Base-by-base conservation (phyloP, 2,888 invertebrate species). In the Cabera pusaria region DNA sequence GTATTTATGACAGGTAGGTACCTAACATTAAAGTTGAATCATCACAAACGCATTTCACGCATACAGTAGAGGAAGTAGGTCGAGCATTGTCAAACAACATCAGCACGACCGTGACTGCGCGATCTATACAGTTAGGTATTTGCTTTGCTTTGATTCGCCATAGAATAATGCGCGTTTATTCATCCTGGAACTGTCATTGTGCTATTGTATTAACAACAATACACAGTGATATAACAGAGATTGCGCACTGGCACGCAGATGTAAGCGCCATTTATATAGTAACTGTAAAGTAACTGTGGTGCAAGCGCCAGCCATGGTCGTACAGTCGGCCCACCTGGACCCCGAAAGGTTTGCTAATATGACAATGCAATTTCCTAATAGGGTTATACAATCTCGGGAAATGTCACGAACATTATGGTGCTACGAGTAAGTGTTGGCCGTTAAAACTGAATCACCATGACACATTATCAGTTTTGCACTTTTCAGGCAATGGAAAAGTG, bases 311-410 rank as follows among this genome's bases (percentile, higher is more conserved):
- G 19, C 31, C n/a, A n/a, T n/a, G n/a, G n/a, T n/a, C n/a, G n/a
- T n/a, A n/a, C n/a, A n/a, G n/a, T n/a, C n/a, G 33, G 35, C 37
- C 54, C 64, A 61, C 59, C 61, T 64, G 63, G 58, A 59, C 55
- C 56, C 55, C 59, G 31, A 63, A 52, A 33, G 46, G 35, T 53
- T 36, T 37, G 29, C 37, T 51, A 48, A 52, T 59, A 52, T 55
- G 46, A 53, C 29, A 40, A 33, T 20, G 19, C 38, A 24, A 40
- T 34, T 40, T 40, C 34, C 23, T 42, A 36, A 42, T 28, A 27
- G 10, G 18, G 31, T 24, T 26, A 27, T 24, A 27, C 20, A 27
- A 32, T 42, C 22, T 5, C 5, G 6, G 21, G 21, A 31, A 23
- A 27, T 34, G 26, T 32, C 19, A 31, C 6, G 19, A n/a, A 24